Evolutionary conservation across 2,797 vertebrate species (phyloP), one percentile per base, ranked within the genome.

Genomic region (Acanthornis magna): DNA sequence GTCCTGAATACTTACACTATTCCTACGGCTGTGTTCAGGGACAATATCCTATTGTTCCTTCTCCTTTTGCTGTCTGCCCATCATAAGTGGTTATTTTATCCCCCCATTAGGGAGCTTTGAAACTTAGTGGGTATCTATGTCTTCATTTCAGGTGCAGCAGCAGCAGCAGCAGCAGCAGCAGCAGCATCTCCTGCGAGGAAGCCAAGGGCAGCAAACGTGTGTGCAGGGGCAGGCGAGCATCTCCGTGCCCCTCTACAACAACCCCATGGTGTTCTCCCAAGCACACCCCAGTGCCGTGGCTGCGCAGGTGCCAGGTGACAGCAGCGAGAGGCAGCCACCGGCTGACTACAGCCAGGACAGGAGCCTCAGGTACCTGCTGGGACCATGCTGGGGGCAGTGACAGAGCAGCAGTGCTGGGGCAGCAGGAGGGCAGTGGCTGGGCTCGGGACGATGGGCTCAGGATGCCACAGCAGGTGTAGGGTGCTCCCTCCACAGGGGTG

Each of bases 241-340:
- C 87, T 97, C 98, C 5, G 96, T 98, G 96, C 98, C 98, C 23
- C 97, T 99, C 88, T 99, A 98, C 97, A 98, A 96, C 97, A 98
- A 98, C 93, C 98, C 98, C 66, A 88, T 98, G 98, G 97, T 98
- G 96, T 98, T 99, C 93, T 97, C 98, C 9, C 98, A 98, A 66
- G 71, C 96, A 21, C 98, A 97, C 85, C 95, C 97, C 11, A 58
- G 98, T 58, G 34, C 97, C 16, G 95, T 97, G 94, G 95, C 97
- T 43, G 68, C 95, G 4, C 95, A 94, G 50, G 29, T 86, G 75
- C 60, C 95, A 0, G 3, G 90, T 21, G 98, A 98, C 2, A 40
- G 97, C 81, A 97, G 97, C 10, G 98, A 98, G 92, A 98, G 98
- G 98, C 97, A 98, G 19, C 82, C 96, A 2, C 91, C 97, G 26